Evolutionary conservation across 1,140 invertebrate genomes (phyloP).

Genomic region (Drosophila auraria): DNA sequence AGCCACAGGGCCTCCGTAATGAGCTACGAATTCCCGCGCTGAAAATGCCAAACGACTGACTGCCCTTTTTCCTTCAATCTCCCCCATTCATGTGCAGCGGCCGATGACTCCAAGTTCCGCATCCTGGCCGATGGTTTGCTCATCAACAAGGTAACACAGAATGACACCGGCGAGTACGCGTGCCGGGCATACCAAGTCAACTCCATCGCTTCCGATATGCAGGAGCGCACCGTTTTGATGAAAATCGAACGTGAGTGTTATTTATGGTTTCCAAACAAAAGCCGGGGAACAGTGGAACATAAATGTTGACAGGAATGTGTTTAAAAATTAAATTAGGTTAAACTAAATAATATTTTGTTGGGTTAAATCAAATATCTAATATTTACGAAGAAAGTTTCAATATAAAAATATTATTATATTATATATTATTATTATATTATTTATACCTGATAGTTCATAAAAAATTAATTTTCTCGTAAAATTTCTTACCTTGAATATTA

Average conservation of each 20-base stretch:
- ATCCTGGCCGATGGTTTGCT: slow-evolving; percentile 85
- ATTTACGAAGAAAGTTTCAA: too few species aligned
- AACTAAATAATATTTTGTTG: too few species aligned
- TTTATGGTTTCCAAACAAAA: slow-evolving; percentile 68
- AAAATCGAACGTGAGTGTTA: slow-evolving; percentile 87
- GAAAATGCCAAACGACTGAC: slow-evolving; percentile 3
- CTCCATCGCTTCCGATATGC: slow-evolving; percentile 84
- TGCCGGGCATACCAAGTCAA: slow-evolving; percentile 87
- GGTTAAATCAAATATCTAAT: not conserved
- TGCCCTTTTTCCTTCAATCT: slow-evolving; percentile 5
- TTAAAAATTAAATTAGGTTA: not conserved
- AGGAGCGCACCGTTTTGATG: slow-evolving; percentile 85
- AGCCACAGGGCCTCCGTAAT: slow-evolving; percentile 43
- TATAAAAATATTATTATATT: too few species aligned
- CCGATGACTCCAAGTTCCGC: slow-evolving; percentile 80
- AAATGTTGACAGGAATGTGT: not conserved
- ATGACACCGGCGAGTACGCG: slow-evolving; percentile 86
- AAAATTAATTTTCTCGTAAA: too few species aligned
- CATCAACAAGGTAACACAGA: slow-evolving; percentile 86
- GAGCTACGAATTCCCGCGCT: slow-evolving; percentile 51
- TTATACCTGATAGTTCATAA: too few species aligned
- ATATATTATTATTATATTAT: too few species aligned
- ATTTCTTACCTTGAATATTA: too few species aligned
- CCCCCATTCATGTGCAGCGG: slow-evolving; percentile 34
- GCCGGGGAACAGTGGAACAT: slow-evolving; percentile 31